These are phyloP conservation scores for Rhineura floridana DNA, from an alignment of 2,113 vertebrate genomes.

Conservation along the genomic window DNA sequence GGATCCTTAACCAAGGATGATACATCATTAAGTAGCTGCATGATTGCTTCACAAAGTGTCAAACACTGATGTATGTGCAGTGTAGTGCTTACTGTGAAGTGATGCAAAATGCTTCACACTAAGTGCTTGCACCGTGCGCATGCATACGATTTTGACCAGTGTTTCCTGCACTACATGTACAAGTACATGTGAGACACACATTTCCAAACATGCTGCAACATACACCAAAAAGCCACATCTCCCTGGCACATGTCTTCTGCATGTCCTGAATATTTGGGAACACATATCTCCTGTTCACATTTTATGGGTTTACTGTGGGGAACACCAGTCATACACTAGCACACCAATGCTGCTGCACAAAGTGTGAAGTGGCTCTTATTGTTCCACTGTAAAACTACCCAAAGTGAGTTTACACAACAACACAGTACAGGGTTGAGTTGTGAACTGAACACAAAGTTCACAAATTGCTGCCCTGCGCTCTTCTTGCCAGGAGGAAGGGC, in stretches of 20 bases:
- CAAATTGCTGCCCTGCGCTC: too few species aligned
- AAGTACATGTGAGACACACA: too few species aligned
- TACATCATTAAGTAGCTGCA: too few species aligned
- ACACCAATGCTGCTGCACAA: neutral
- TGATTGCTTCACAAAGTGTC: too few species aligned
- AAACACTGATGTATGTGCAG: too few species aligned
- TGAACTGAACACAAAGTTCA: neutral
- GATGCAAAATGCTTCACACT: too few species aligned
- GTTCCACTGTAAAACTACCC: neutral
- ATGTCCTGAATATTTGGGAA: neutral
- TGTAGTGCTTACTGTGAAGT: too few species aligned
- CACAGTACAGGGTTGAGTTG: neutral
- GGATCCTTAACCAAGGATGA: too few species aligned
- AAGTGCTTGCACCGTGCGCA: too few species aligned
- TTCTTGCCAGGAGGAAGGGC: neutral
- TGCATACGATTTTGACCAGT: too few species aligned
- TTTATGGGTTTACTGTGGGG: neutral
- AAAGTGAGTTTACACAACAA: neutral
- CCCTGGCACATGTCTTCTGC: neutral
- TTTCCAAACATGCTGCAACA: too few species aligned
- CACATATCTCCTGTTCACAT: neutral
- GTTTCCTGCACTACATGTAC: too few species aligned
- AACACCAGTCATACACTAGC: neutral
- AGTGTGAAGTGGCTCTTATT: neutral
- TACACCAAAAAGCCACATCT: neutral